Conservation (phyloP, 2,113 vertebrate genomes). For the Columbina picui region DNA sequence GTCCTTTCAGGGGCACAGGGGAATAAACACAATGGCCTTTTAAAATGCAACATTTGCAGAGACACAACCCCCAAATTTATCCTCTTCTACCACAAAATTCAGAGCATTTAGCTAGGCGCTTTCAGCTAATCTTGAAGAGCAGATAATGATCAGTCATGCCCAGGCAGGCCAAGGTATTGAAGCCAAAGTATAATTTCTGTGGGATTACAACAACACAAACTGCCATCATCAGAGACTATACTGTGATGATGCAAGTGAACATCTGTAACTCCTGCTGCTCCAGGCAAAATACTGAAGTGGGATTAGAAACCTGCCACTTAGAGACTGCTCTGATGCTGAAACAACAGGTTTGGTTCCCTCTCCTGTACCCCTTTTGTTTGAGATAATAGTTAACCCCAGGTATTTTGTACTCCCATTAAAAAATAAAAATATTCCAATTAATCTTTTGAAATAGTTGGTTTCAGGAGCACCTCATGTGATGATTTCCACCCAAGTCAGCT, state of each 20-base stretch:
- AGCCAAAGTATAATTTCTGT: conserved; percentile 43
- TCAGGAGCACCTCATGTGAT: neutral
- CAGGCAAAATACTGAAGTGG: neutral
- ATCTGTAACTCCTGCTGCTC: conserved; percentile 50
- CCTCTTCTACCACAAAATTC: neutral
- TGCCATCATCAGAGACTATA: conserved; percentile 16
- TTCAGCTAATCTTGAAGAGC: conserved; percentile 20
- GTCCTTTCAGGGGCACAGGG: neutral
- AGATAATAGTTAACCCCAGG: neutral
- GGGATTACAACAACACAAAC: conserved; percentile 40
- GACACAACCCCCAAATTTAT: neutral
- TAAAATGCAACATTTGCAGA: neutral
- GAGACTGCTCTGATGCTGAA: neutral
- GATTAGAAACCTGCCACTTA: neutral
- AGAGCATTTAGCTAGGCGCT: neutral
- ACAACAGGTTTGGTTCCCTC: neutral
- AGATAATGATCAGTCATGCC: conserved; percentile 41
- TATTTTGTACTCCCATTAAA: neutral
- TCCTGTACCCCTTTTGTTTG: neutral
- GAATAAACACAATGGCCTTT: neutral
- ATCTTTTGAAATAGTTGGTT: neutral
- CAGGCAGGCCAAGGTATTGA: neutral
- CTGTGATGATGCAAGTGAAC: conserved; percentile 32
- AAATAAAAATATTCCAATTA: neutral
- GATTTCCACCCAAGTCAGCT: neutral